Base-by-base conservation (phyloP, 2,797 vertebrate genomes). In the Phalanger gymnotis region DNA sequence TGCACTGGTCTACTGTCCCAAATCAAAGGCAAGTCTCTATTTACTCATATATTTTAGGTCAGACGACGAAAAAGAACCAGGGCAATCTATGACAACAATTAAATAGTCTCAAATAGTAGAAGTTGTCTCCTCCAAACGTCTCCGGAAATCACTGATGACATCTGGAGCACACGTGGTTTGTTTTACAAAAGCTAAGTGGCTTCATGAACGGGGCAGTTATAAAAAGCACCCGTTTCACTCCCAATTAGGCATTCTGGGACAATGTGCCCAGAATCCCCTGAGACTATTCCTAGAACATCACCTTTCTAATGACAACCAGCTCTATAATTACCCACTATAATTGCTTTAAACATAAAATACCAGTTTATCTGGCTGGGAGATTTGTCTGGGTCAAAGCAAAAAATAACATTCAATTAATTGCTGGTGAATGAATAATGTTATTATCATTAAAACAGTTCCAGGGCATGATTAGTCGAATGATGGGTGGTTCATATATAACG, bases 341-440 rank as follows among this genome's bases (percentile, higher is more conserved):
- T 66, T 5, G 55, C 96, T 96, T 97, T 97, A 95, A 91, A 96
- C 96, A 95, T 94, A 97, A 97, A 97, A 14, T 11, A 47, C 16
- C 92, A 91, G 93, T 81, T 97, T 98, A 96, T 93, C 96, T 95
- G 95, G 96, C 96, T 94, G 91, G 96, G 96, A 97, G 91, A 92
- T 90, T 95, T 92, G 40, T 57, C 89, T 94, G 56, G 95, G 96
- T 96, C 96, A 73, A 93, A 96, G 94, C 58, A 90, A 95, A 97
- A 92, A 96, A 94, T 53, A 96, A 89, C 57, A 92, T 95, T 95
- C 92, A 54, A 66, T 94, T 97, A 95, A 97, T 96, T 97, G 58
- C 95, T 95, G 90, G 53, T 9, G 61, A 93, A 96, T 92, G 47
- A 97, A 51, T 58, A 94, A 53, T 25, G 55, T 92, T 94, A 0